Base-by-base conservation (phyloP, 2,113 vertebrate species). In the Dromaius novaehollandiae region DNA sequence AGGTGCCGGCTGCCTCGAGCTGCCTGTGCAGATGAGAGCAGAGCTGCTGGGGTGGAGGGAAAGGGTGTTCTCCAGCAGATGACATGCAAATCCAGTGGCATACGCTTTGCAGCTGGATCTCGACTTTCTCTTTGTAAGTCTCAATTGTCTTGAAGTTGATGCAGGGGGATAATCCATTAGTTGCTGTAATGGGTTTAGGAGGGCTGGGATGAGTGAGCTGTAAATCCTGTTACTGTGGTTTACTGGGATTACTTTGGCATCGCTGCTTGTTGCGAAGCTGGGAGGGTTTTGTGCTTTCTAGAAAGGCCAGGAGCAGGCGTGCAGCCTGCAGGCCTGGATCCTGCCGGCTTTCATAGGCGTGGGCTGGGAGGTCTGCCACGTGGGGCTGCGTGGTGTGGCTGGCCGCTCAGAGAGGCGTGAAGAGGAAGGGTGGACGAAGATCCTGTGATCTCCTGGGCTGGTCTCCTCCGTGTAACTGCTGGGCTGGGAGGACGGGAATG, bases 201-300 rank as follows among this genome's bases (percentile, higher is more conserved):
- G 42, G 60, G 64, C 86, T 92, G 93, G 88, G 95, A 65, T 44
- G 80, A 87, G 44, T 56, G 81, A 96, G 64, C 95, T 2, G 1
- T 89, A 85, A 96, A 96, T 97, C 92, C 86, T 65, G 87, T 93
- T 95, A 74, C 24, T 60, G 34, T 68, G 61, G 66, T 87, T 87
- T 30, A 70, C 46, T 32, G 10, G 91, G 81, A 84, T 95, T 95
- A 79, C 55, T 74, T 26, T 18, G 34, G 34, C 0, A 1, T 48
- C 30, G 34, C 48, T 28, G 56, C n/a, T 2, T 1, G 2, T 42
- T 61, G 75, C 4, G 2, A 60, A 18, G 1, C 2, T 1, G 40
- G 20, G 46, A 50, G 38, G 34, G 50, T 61, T 84, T 69, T 71
- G 69, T 79, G 86, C 73, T 88, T 65, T 86, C 82, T 48, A 84